These are phyloP conservation scores for Myotis yumanensis DNA, from an alignment of 2,113 vertebrate species.

Conservation along the genomic window DNA sequence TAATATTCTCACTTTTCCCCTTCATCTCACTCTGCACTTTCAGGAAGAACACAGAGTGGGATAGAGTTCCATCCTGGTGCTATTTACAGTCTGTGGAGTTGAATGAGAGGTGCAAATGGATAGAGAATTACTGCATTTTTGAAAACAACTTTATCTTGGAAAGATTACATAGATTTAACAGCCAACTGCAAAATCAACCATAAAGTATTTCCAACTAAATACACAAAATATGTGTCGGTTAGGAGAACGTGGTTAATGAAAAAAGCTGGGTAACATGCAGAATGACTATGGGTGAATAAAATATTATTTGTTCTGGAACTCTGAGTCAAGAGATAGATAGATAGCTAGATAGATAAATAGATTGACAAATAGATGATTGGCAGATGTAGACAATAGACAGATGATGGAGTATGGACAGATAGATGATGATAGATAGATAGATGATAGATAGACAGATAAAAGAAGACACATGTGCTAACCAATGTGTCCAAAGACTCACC, in stretches of 20 bases:
- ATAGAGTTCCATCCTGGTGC: slow-evolving; percentile 94
- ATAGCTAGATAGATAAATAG: background rate
- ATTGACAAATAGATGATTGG: background rate
- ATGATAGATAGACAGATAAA: background rate
- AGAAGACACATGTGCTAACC: background rate
- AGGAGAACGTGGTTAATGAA: slow-evolving; percentile 94
- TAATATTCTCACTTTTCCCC: slow-evolving; percentile 4
- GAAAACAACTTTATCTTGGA: slow-evolving; percentile 89
- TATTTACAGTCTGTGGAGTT: slow-evolving; percentile 91
- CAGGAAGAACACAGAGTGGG: slow-evolving; percentile 93
- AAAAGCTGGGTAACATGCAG: slow-evolving; percentile 95
- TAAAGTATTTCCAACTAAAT: slow-evolving; percentile 89
- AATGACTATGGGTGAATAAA: slow-evolving; percentile 92
- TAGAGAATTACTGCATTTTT: slow-evolving; percentile 93
- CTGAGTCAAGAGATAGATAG: background rate
- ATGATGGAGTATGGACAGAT: background rate
- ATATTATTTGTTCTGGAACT: background rate
- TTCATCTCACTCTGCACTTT: slow-evolving; percentile 91
- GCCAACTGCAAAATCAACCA: slow-evolving; percentile 91
- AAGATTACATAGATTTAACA: slow-evolving; percentile 98
- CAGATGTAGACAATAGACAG: background rate
- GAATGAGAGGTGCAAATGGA: slow-evolving; percentile 88
- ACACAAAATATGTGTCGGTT: slow-evolving; percentile 85
- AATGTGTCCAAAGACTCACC: background rate
- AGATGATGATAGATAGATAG: background rate